A percentile compares a stretch with the other conserved stretches of the same genome.
phyloP scores from a whole-genome alignment of 1,140 invertebrate genomes.

The Dinoponera quadriceps region DNA sequence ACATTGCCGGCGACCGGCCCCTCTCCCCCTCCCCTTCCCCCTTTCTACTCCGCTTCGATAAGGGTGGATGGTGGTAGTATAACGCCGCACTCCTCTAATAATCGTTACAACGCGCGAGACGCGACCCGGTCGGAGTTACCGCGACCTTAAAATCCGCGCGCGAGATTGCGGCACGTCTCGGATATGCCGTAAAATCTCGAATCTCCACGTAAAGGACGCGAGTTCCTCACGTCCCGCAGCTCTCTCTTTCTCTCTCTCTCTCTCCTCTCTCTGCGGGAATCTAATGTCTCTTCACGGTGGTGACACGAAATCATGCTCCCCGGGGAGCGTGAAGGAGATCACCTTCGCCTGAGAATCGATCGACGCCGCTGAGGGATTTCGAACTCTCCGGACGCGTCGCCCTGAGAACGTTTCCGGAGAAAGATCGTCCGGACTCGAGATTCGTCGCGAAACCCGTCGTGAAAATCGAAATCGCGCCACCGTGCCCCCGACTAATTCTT shows the following conservation, averaged over 20 bases:
- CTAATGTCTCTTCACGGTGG: neutral
- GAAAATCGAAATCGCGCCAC: neutral
- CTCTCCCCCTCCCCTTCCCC: neutral
- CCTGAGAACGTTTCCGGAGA: neutral
- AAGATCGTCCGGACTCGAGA: neutral
- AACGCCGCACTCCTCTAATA: constrained; percentile 12
- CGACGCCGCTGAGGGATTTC: neutral
- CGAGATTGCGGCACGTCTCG: neutral
- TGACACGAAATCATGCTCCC: neutral
- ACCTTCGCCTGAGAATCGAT: neutral
- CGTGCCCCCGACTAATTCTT: too few species aligned
- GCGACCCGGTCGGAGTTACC: constrained; percentile 6
- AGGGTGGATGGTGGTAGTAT: neutral
- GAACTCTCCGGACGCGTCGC: neutral
- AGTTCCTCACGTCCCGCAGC: neutral
- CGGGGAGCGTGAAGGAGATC: neutral
- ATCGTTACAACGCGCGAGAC: constrained; percentile 30
- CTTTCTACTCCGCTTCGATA: neutral
- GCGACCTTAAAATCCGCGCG: constrained; percentile 7
- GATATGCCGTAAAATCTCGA: constrained; percentile 9
- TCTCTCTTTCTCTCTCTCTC: too few species aligned
- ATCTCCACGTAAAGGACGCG: constrained; percentile 7
- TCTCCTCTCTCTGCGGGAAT: neutral
- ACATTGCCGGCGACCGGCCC: neutral
- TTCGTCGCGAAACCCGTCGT: neutral